phyloP scores from a whole-genome alignment of 2,113 vertebrate genomes.

The Trichechus manatus region DNA sequence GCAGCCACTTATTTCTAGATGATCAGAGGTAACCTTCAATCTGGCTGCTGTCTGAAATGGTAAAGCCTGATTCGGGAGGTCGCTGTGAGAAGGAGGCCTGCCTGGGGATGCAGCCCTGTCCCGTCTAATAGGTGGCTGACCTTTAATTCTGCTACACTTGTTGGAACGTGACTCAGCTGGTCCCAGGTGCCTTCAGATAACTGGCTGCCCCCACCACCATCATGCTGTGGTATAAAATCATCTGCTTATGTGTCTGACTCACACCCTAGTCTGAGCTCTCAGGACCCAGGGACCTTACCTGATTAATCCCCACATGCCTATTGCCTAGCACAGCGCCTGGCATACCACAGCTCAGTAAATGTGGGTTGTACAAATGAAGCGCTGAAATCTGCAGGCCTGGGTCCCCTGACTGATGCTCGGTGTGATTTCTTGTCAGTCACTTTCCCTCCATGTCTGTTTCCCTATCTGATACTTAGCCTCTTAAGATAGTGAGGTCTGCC shows the following conservation, averaged over 20 bases:
- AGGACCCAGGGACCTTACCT: accelerated
- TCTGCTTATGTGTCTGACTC: neutral
- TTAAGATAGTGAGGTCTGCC: neutral
- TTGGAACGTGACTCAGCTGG: conserved; percentile 1
- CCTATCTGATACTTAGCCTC: neutral
- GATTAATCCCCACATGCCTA: accelerated
- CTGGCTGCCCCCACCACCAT: neutral
- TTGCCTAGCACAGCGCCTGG: neutral
- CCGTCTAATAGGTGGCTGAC: neutral
- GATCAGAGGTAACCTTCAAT: conserved; percentile 44
- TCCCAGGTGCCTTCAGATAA: neutral
- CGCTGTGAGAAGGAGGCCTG: neutral
- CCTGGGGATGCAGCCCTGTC: neutral
- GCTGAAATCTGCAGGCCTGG: neutral
- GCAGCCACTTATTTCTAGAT: conserved; percentile 53
- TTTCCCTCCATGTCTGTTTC: neutral
- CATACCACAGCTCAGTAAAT: neutral
- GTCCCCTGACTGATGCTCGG: neutral
- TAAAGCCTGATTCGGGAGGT: neutral
- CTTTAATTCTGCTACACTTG: neutral
- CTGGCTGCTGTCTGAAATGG: conserved; percentile 1
- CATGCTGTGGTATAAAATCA: neutral
- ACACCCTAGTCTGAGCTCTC: neutral
- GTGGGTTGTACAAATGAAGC: neutral
- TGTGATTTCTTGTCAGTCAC: neutral